A percentile compares a stretch with the other conserved stretches of the same genome.
Conservation (phyloP, 2,888 invertebrate genomes). For the Drosophila suboccidentalis region DNA sequence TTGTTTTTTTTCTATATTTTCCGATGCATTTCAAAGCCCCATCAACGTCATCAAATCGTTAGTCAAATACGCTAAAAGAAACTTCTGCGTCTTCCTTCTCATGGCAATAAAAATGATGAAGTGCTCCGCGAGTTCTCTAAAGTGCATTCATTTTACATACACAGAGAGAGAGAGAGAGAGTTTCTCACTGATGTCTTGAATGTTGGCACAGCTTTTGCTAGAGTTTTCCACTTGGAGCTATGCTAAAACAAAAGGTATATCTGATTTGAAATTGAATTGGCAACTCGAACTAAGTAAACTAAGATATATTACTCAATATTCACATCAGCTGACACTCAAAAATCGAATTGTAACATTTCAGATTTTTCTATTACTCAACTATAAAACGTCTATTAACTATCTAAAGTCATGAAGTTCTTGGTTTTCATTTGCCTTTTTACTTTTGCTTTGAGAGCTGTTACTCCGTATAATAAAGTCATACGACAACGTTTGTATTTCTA, state of each 20-base stretch:
- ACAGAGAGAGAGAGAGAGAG: constrained; percentile 9
- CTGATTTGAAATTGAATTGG: background rate
- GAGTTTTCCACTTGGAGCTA: background rate
- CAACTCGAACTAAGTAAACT: background rate
- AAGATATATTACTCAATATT: background rate
- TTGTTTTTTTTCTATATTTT: background rate
- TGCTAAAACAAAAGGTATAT: background rate
- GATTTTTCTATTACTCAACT: background rate
- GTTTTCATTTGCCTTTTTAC: background rate
- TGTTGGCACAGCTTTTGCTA: constrained; percentile 10
- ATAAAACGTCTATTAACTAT: background rate
- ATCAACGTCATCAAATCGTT: constrained; percentile 79
- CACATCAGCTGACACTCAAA: background rate
- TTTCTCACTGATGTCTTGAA: constrained; percentile 8
- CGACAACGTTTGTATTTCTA: constrained; percentile 29
- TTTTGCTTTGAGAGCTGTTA: background rate
- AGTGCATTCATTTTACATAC: constrained; percentile 50
- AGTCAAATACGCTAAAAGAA: constrained; percentile 65
- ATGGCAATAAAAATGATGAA: constrained; percentile 79
- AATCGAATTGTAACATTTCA: background rate
- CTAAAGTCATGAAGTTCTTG: background rate
- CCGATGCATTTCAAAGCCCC: constrained; percentile 64
- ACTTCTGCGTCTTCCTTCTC: constrained; percentile 35
- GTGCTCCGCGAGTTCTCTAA: constrained; percentile 56
- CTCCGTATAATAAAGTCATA: constrained; percentile 31